phyloP scores from a whole-genome alignment of 1,140 invertebrate genomes.

The Nasonia longicornis region DNA sequence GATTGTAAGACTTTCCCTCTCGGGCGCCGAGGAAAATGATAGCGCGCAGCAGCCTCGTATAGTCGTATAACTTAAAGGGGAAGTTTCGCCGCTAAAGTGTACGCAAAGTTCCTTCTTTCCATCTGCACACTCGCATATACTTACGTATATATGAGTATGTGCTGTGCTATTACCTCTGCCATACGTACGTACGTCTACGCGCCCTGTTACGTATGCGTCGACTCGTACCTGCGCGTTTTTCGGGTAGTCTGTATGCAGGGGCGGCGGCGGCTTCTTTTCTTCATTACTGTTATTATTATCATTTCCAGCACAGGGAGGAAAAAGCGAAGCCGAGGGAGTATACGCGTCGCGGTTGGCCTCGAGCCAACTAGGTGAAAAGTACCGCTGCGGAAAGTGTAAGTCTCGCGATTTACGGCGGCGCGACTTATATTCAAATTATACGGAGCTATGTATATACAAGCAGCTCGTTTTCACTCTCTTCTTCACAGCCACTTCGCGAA shows the following conservation, averaged over 20 bases:
- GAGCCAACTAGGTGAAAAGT: constrained; percentile 69
- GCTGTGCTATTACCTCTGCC: background rate
- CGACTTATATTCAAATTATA: constrained; percentile 66
- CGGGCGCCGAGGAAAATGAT: constrained; percentile 55
- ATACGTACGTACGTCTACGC: background rate
- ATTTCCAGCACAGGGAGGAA: background rate
- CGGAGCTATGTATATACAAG: background rate
- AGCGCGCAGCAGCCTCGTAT: constrained; percentile 36
- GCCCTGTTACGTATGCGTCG: background rate
- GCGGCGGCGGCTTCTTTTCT: constrained; percentile 1
- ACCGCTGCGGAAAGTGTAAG: constrained; percentile 61
- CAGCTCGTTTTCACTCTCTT: constrained; percentile 38
- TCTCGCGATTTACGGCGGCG: constrained; percentile 60
- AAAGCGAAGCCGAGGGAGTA: background rate
- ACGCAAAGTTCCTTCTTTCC: constrained; percentile 52
- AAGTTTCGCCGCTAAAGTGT: constrained; percentile 63
- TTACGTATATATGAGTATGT: background rate
- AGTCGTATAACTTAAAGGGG: constrained; percentile 63
- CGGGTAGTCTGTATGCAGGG: constrained; percentile 1
- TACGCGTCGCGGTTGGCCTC: constrained; percentile 53
- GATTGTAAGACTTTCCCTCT: constrained; percentile 63
- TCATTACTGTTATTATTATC: constrained; percentile 27
- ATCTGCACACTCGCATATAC: constrained; percentile 42
- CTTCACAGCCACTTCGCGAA: constrained; percentile 42
- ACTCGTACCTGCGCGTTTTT: background rate